Percentiles rank a stretch among this genome's conserved stretches.
phyloP scores from a whole-genome alignment of 2,888 invertebrate species.

The Hesperia comma region DNA sequence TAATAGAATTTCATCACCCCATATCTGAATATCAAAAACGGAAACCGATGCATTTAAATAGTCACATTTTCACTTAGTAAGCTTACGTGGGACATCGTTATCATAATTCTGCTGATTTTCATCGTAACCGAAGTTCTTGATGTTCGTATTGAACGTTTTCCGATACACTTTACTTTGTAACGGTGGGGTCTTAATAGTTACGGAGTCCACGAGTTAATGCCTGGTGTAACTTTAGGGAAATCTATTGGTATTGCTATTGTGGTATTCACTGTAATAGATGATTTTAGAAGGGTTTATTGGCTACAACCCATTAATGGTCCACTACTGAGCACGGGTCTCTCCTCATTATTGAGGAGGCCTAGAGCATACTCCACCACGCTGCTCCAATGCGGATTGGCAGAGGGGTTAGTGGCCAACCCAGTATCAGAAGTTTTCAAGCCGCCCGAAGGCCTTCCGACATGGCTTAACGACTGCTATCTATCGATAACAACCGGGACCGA shows the following conservation, averaged over 20 bases:
- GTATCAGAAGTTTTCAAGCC: too few species aligned
- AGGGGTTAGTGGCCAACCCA: too few species aligned
- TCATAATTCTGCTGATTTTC: slow-evolving; percentile 25
- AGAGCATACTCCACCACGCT: too few species aligned
- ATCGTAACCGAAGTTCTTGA: slow-evolving; percentile 3
- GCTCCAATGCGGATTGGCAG: too few species aligned
- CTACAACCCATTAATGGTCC: too few species aligned
- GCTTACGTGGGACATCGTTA: slow-evolving; percentile 8
- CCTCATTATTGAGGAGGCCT: too few species aligned
- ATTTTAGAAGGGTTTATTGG: not conserved
- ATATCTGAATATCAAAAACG: not conserved
- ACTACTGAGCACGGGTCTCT: too few species aligned
- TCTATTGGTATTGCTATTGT: not conserved
- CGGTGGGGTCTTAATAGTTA: not conserved
- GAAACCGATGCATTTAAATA: slow-evolving; percentile 31
- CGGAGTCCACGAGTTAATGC: not conserved
- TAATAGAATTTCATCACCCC: not conserved
- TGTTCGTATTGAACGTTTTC: not conserved
- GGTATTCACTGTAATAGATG: too few species aligned
- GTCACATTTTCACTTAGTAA: slow-evolving; percentile 28
- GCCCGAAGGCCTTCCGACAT: too few species aligned
- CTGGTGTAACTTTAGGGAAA: not conserved
- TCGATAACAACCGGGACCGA: too few species aligned
- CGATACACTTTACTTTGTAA: slow-evolving; percentile 3
- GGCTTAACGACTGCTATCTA: too few species aligned